A percentile compares a stretch with the other conserved stretches of the same genome.
Evolutionary conservation across 2,797 vertebrate genomes (phyloP).

Genomic region (Lagocephalus sceleratus): DNA sequence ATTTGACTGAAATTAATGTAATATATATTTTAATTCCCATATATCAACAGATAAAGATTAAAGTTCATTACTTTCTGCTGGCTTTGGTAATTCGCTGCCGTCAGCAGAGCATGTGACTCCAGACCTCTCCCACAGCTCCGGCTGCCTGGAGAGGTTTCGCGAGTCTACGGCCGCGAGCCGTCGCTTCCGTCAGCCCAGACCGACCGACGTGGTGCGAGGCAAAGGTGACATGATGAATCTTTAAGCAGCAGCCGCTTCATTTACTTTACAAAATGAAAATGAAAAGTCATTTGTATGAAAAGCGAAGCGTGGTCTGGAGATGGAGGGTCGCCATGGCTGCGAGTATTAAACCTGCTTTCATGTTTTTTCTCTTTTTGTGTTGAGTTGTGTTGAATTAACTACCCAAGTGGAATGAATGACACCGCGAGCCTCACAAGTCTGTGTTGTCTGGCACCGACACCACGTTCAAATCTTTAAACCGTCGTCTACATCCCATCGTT

Average conservation of each 20-base stretch:
- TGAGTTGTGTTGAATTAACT: slow-evolving; percentile 57
- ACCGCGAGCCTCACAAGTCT: no score
- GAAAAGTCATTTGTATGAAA: slow-evolving; percentile 37
- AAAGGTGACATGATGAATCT: not conserved
- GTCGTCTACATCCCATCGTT: no score
- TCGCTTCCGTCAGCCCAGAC: not conserved
- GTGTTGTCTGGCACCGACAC: no score
- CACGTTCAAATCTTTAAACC: no score
- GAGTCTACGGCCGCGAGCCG: not conserved
- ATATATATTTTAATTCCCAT: not conserved
- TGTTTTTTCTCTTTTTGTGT: slow-evolving; percentile 17
- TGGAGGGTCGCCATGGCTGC: slow-evolving; percentile 12
- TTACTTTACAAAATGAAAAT: slow-evolving; percentile 15
- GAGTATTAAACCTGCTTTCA: slow-evolving; percentile 2
- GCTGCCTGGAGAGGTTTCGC: no score
- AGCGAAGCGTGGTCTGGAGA: slow-evolving; percentile 24
- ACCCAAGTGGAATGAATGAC: slow-evolving; percentile 8
- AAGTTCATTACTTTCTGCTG: not conserved
- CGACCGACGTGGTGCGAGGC: slow-evolving; percentile 3
- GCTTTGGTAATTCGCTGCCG: no score
- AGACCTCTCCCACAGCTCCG: no score
- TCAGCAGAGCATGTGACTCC: no score
- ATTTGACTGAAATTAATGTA: not conserved
- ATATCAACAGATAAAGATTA: not conserved
- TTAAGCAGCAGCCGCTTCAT: slow-evolving; percentile 2